Evolutionary conservation across 1,140 invertebrate genomes (phyloP).

Genomic region (Argopecten irradians): DNA sequence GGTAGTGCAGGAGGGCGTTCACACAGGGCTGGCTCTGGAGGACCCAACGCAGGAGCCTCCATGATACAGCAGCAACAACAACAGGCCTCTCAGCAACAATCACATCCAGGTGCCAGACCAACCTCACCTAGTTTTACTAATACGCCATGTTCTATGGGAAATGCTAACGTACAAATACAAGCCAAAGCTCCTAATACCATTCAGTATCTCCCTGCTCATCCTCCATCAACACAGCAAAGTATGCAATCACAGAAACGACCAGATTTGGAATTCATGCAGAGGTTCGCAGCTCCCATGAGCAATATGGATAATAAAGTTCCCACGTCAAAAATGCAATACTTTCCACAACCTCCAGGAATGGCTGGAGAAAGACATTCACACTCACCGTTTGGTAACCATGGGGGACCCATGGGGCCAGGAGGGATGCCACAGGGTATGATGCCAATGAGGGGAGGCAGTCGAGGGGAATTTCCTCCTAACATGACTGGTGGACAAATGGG

Average conservation of each 20-base stretch:
- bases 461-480: constrained; percentile 37
- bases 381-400: constrained; percentile 65
- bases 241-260: constrained; percentile 83
- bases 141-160: constrained; percentile 65
- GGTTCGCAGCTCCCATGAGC: constrained; percentile 82
- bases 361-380: constrained; percentile 60
- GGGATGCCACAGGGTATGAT: constrained; percentile 52
- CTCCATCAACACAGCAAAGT: constrained; percentile 64
- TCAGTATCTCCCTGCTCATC: constrained; percentile 93
- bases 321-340: constrained; percentile 83
- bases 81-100: constrained; percentile 43
- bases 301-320: constrained; percentile 84
- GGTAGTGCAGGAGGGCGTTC: background rate
- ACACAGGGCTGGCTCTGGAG: background rate
- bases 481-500: constrained; percentile 48
- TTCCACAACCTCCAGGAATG: constrained; percentile 59
- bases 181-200: constrained; percentile 98
- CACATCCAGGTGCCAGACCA: constrained; percentile 53
- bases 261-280: constrained; percentile 93
- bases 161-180: constrained; percentile 85
- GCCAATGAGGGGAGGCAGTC: constrained; percentile 34
- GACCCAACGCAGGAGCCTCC: background rate
- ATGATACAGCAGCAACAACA: constrained; percentile 31
- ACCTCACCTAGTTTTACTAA: constrained; percentile 58
- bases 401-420: constrained; percentile 63